A percentile compares a stretch with the other conserved stretches of the same genome.
These are phyloP conservation scores for Aphelenchoides fujianensis DNA, from an alignment of 1,140 invertebrate species.

Conservation along the genomic window DNA sequence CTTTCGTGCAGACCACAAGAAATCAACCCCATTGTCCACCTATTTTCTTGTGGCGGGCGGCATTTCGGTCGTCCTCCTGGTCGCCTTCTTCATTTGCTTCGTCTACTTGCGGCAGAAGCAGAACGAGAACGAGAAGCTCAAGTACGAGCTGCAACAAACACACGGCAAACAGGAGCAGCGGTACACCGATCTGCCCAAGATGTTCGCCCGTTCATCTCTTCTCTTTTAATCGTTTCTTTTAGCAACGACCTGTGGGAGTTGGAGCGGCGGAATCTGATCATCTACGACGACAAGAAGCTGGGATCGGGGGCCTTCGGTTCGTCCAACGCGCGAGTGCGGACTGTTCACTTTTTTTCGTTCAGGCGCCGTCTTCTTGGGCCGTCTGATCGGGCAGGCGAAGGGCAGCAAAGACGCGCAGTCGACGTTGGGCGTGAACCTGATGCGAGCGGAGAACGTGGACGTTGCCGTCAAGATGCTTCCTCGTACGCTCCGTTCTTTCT, in stretches of 20 bases:
- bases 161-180: constrained; percentile 37
- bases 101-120: constrained; percentile 32
- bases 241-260: constrained; percentile 57
- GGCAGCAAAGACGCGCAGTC: constrained; percentile 55
- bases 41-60: constrained; percentile 29
- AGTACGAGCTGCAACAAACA: constrained; percentile 29
- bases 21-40: constrained; percentile 10
- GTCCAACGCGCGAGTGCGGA: neutral
- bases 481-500: constrained; percentile 51
- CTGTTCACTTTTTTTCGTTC: constrained; percentile 29
- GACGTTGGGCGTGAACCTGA: constrained; percentile 57
- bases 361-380: constrained; percentile 58
- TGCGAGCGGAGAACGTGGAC: constrained; percentile 61
- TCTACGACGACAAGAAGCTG: constrained; percentile 60
- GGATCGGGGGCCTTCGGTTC: constrained; percentile 51
- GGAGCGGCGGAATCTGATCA: constrained; percentile 58
- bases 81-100: constrained; percentile 31
- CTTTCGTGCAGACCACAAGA: constrained; percentile 22
- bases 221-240: constrained; percentile 20
- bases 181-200: constrained; percentile 57
- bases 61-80: constrained; percentile 27
- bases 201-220: constrained; percentile 22
- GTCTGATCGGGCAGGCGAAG: constrained; percentile 51
- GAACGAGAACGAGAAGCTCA: constrained; percentile 39
- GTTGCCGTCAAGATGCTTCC: constrained; percentile 65